These are phyloP conservation scores for Clytia hemisphaerica DNA, from an alignment of 30 jellyfish, hydroid and myxozoan genomes.

Conservation along the genomic window DNA sequence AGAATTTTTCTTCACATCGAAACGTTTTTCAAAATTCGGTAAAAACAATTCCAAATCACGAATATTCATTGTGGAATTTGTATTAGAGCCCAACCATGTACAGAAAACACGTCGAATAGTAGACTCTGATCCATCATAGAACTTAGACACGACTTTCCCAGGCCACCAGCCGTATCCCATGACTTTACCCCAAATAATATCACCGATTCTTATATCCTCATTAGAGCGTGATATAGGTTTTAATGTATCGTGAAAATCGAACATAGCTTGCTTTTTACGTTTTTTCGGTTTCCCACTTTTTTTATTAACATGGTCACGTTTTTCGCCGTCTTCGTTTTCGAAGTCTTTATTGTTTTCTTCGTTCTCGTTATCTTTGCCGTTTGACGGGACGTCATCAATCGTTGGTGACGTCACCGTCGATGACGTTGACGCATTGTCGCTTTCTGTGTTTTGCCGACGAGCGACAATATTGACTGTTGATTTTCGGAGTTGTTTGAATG, in stretches of 20 bases:
- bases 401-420: background rate
- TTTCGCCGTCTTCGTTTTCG: background rate
- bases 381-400: background rate
- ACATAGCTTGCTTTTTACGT: background rate
- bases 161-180: conserved; percentile 39
- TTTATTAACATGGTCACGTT: background rate
- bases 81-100: conserved; percentile 20
- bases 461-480: too few species aligned
- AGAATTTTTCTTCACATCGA: background rate
- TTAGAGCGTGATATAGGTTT: conserved; percentile 25
- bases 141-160: conserved; percentile 14
- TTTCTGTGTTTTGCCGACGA: too few species aligned
- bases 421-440: too few species aligned
- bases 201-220: conserved; percentile 19
- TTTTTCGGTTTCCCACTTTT: background rate
- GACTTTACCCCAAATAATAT: conserved; percentile 28
- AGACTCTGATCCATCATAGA: background rate
- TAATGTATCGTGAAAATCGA: background rate
- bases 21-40: conserved; percentile 20
- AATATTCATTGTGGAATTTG: conserved; percentile 5
- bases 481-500: too few species aligned
- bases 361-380: background rate
- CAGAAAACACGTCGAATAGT: conserved; percentile 7
- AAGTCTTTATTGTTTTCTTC: background rate
- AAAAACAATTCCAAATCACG: conserved; percentile 21